Evolutionary conservation across 2,888 invertebrate species (phyloP), one percentile per base, ranked within the genome.

Genomic region (Leptinotarsa haldemani): DNA sequence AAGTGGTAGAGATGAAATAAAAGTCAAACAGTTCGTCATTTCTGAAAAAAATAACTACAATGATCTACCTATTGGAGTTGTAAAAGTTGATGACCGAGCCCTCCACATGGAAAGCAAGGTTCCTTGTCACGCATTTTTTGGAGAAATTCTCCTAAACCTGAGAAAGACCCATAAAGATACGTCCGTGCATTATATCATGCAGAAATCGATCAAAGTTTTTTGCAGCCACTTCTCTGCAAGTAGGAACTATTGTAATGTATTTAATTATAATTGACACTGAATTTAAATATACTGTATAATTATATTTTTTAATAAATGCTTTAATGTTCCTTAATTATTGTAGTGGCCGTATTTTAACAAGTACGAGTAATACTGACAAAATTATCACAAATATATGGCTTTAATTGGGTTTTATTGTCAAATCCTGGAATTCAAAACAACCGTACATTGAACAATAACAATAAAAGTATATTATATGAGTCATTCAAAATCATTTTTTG

Each of bases 51-150:
- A 64, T 69, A 75, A 74, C 30, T 78, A 77, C 53, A 79, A 84
- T 52, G 78, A 80, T 18, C 79, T 87, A 20, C 83, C 83, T 0
- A 80, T 56, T 40, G 84, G 83, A 18, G 79, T 84, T 3, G 85
- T 88, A 0, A 85, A 85, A 1, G 82, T 86, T 0, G 88, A 88
- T 64, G 84, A 84, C n/a, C 83, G 85, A 67, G 88, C 86, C 13
- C 77, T 84, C 7, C 87, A 88, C 74, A 86, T 88, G 83, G 86
- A 86, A 61, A 85, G 86, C 1, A 87, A 86, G 77, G 86, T 85
- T 4, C 84, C 86, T 0, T 88, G 88, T 68, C 88, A 88, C 79
- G 87, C 86, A 5, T 88, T 87, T 78, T 86, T 88, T 73, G 87
- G 86, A 0, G 86, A 88, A 77, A 77, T 88, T 13, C 76, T 88